Percentiles rank a stretch among this genome's conserved stretches.
phyloP scores from a whole-genome alignment of 2,888 invertebrate genomes.

The Acrobasis suavella region DNA sequence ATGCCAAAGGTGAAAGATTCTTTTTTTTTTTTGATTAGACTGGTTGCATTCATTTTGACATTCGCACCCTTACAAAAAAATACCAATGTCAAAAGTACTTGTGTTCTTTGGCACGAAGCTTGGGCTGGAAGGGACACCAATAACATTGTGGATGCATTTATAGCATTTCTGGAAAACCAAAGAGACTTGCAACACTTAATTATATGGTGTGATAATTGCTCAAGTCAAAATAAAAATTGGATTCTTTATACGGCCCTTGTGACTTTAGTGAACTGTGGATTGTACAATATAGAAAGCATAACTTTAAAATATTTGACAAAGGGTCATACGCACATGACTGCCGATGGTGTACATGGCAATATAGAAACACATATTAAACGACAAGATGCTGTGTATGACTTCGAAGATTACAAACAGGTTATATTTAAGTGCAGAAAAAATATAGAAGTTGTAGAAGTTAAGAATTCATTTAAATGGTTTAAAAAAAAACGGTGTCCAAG shows the following conservation, averaged over 20 bases:
- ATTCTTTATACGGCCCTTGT: neutral
- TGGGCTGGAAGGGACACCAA: neutral
- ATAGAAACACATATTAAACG: neutral
- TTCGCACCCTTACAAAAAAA: neutral
- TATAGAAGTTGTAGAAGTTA: no score
- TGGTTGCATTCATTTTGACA: neutral
- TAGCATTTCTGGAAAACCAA: neutral
- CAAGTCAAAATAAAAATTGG: slow-evolving; percentile 9
- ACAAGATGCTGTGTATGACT: neutral
- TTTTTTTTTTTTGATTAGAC: neutral
- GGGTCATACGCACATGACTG: slow-evolving; percentile 6
- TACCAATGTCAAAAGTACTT: no score
- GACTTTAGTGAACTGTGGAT: neutral
- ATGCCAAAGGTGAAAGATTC: slow-evolving; percentile 25
- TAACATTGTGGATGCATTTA: neutral
- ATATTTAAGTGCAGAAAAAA: no score
- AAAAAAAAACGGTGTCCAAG: no score
- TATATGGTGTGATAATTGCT: slow-evolving; percentile 6
- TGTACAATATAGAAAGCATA: neutral
- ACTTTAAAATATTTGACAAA: slow-evolving; percentile 1
- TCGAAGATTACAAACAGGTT: neutral
- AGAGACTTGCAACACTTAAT: slow-evolving; percentile 2
- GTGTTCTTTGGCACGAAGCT: neutral
- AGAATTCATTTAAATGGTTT: no score
- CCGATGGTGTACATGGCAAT: slow-evolving; percentile 2